Evolutionary conservation across 2,888 invertebrate species (phyloP).

Genomic region (Linyphia triangularis): DNA sequence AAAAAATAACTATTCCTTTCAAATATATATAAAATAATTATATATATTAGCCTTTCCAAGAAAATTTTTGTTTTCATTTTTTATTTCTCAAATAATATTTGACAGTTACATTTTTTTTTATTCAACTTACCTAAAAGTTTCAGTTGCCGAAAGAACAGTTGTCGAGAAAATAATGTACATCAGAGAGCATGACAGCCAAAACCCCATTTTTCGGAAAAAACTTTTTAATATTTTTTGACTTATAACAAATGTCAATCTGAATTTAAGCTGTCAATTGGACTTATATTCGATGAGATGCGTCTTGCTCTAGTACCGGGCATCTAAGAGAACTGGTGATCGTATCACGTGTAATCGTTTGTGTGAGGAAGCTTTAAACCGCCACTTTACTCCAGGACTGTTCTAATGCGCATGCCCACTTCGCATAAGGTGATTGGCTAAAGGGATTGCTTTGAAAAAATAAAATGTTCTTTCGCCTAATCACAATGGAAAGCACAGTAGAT

Average conservation of each 20-base stretch:
- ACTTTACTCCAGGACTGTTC: slow-evolving; percentile 52
- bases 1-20: no score
- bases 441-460: neutral
- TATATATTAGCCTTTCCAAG: no score
- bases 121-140: slow-evolving; percentile 61
- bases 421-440: slow-evolving; percentile 15
- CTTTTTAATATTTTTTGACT: neutral
- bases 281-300: neutral
- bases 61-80: no score
- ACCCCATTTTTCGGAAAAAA: slow-evolving; percentile 30
- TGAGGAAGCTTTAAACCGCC: slow-evolving; percentile 69
- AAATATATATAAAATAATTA: no score
- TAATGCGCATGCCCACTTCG: slow-evolving; percentile 23
- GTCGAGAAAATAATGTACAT: slow-evolving; percentile 54
- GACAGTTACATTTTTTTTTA: neutral
- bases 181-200: slow-evolving; percentile 26
- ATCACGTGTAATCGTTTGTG: slow-evolving; percentile 64
- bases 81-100: no score
- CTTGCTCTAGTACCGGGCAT: neutral
- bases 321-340: slow-evolving; percentile 41
- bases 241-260: neutral
- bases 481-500: neutral
- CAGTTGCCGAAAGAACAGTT: slow-evolving; percentile 55
- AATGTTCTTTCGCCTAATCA: neutral
- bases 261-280: neutral